phyloP scores from a whole-genome alignment of 2,113 vertebrate genomes.

The Phylloscopus trochilus region DNA sequence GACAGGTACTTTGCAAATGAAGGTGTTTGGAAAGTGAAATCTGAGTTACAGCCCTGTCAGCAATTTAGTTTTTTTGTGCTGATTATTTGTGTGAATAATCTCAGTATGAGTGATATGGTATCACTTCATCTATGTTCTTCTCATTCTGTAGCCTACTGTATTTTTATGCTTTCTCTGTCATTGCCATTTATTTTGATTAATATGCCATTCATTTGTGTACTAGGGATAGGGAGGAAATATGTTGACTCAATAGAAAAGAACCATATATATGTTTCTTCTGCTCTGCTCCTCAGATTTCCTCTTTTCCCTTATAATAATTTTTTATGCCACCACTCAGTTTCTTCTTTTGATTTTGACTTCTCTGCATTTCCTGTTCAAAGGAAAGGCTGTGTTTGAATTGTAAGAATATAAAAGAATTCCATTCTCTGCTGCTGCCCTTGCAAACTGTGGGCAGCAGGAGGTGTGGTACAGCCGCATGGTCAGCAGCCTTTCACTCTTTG shows the following conservation, averaged over 20 bases:
- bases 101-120: neutral
- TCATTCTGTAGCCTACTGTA: rapidly evolving
- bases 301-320: neutral
- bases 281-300: neutral
- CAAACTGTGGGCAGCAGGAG: neutral
- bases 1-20: neutral
- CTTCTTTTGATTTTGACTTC: neutral
- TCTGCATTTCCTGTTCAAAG: neutral
- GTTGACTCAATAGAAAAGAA: neutral
- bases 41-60: neutral
- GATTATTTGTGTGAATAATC: neutral
- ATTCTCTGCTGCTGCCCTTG: neutral
- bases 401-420: neutral
- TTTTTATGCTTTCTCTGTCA: neutral
- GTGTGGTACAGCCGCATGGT: neutral
- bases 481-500: neutral
- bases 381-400: neutral
- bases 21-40: neutral
- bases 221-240: neutral
- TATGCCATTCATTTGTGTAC: neutral
- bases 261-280: neutral
- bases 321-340: neutral
- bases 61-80: neutral
- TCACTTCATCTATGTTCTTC: neutral
- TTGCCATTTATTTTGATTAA: neutral